Percentiles rank a stretch among this genome's conserved stretches.
Conservation (phyloP, 2,888 invertebrate species). For the Galerucella pusilla region DNA sequence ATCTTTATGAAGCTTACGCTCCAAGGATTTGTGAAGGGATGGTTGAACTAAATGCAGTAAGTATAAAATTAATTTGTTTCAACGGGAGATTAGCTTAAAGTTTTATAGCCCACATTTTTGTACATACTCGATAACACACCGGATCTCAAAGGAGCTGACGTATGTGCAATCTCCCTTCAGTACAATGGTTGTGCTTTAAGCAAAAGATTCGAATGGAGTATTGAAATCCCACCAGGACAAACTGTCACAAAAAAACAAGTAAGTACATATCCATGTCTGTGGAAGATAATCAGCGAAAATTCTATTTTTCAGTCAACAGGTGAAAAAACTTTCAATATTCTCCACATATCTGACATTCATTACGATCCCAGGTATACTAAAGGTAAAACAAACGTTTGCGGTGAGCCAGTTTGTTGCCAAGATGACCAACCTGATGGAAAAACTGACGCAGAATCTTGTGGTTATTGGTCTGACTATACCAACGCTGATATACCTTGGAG, state of each 20-base stretch:
- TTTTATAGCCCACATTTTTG: slow-evolving; percentile 68
- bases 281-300: neutral
- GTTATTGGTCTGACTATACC: slow-evolving; percentile 85
- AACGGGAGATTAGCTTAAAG: neutral
- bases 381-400: slow-evolving; percentile 72
- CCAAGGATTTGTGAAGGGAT: slow-evolving; percentile 47
- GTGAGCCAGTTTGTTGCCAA: slow-evolving; percentile 84
- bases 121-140: slow-evolving; percentile 70
- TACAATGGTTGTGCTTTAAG: slow-evolving; percentile 53
- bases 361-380: slow-evolving; percentile 80
- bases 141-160: slow-evolving; percentile 66
- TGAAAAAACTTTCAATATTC: slow-evolving; percentile 61
- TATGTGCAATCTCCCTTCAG: slow-evolving; percentile 71
- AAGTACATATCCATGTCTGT: neutral
- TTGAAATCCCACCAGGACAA: slow-evolving; percentile 49
- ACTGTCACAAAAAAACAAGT: slow-evolving; percentile 31
- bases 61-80: neutral
- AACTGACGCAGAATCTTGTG: slow-evolving; percentile 67
- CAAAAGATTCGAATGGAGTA: slow-evolving; percentile 47
- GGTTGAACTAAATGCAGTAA: slow-evolving; percentile 44
- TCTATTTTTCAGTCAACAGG: slow-evolving; percentile 31
- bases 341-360: slow-evolving; percentile 83
- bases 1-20: slow-evolving; percentile 38
- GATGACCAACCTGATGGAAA: slow-evolving; percentile 67
- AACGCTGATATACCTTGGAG: slow-evolving; percentile 80